Evolutionary conservation across 2,888 invertebrate genomes (phyloP).

Genomic region (Brachylomia viminalis): DNA sequence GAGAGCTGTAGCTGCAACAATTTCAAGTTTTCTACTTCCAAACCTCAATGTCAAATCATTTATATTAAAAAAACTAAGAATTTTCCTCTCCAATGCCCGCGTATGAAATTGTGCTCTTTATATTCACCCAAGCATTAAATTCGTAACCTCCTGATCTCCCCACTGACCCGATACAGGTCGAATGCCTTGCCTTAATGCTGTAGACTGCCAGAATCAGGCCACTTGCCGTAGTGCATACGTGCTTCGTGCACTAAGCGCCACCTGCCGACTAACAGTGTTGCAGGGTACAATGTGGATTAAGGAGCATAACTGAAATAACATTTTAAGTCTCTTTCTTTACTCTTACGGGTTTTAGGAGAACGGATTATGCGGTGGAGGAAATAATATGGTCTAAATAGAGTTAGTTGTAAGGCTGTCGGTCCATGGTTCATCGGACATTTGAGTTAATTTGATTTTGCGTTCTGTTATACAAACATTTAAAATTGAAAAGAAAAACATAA

Average conservation of each 20-base stretch:
- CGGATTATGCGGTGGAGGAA: neutral
- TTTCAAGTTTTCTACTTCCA: neutral
- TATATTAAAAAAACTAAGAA: neutral
- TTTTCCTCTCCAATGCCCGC: neutral
- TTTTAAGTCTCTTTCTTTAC: conserved; percentile 13
- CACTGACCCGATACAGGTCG: conserved; percentile 9
- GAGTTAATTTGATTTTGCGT: neutral
- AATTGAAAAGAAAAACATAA: neutral
- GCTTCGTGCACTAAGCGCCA: conserved; percentile 22
- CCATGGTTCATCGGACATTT: neutral
- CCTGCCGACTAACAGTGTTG: conserved; percentile 4
- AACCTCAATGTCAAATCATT: neutral
- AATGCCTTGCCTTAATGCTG: conserved; percentile 3
- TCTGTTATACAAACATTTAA: neutral
- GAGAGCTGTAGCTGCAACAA: too few species aligned
- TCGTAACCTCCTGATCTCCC: conserved; percentile 7
- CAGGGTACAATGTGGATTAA: conserved; percentile 9
- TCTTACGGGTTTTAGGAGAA: neutral
- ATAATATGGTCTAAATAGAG: neutral
- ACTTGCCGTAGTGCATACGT: conserved; percentile 31
- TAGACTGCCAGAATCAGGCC: neutral
- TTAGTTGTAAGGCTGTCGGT: too few species aligned
- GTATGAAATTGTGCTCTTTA: neutral
- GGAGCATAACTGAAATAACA: conserved; percentile 20
- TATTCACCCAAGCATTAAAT: conserved; percentile 9